Conservation (phyloP, 2,113 vertebrate species). For the Datnioides undecimradiatus region DNA sequence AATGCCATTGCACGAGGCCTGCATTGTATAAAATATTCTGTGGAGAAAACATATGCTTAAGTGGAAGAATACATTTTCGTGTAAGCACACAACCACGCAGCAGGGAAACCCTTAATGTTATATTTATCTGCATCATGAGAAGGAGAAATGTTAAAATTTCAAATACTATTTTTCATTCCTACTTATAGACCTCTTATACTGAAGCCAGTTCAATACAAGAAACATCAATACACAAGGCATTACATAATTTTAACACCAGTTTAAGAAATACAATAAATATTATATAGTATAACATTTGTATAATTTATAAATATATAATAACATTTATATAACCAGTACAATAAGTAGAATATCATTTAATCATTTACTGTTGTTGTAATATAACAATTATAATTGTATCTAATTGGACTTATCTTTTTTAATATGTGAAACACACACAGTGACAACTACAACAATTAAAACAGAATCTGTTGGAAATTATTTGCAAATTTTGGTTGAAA, state of each 20-base stretch:
- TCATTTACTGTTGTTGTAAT: too few species aligned
- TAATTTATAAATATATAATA: too few species aligned
- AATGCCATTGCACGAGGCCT: neutral
- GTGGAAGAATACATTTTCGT: neutral
- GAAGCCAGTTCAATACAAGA: too few species aligned
- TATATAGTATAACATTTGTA: neutral
- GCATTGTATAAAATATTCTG: neutral
- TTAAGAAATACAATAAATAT: neutral
- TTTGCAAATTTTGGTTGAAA: neutral
- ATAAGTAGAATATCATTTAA: too few species aligned
- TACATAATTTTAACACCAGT: neutral
- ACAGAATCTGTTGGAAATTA: neutral
- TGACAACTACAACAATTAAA: too few species aligned
- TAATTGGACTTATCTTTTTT: neutral
- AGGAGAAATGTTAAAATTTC: conserved; percentile 15
- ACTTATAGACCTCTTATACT: neutral
- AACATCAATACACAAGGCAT: neutral
- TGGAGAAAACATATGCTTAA: neutral
- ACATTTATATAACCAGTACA: too few species aligned
- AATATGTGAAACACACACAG: neutral
- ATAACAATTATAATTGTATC: too few species aligned
- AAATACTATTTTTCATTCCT: neutral
- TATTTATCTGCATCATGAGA: conserved; percentile 30
- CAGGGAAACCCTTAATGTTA: conserved; percentile 12
- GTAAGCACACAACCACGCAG: neutral